Conservation (phyloP, 2,113 vertebrate species). For the Galeopterus variegatus region DNA sequence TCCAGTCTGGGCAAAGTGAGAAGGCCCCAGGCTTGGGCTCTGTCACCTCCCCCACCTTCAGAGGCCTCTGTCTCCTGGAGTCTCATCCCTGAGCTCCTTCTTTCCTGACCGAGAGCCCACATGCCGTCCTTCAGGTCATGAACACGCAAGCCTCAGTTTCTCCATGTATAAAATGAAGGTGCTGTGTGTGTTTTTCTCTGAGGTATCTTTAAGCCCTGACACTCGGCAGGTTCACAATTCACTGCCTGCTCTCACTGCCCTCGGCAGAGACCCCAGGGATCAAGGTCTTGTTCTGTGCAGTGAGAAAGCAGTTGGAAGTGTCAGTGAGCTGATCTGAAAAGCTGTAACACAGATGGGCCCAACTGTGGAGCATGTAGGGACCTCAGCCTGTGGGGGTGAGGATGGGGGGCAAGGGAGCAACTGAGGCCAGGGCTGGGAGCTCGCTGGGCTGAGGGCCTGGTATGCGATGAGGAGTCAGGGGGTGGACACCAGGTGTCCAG, state of each 20-base stretch:
- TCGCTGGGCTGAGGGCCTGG: background rate
- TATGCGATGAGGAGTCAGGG: too few species aligned
- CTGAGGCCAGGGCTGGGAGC: background rate
- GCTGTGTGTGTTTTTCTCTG: background rate
- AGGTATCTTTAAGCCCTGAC: background rate
- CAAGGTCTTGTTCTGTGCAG: background rate
- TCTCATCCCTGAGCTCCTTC: background rate
- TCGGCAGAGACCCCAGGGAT: background rate
- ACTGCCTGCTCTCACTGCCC: rapidly evolving
- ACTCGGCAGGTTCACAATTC: rapidly evolving
- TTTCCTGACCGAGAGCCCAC: background rate
- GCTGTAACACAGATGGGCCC: background rate
- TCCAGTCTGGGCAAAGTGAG: background rate
- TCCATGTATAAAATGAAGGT: background rate
- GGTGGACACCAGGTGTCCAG: background rate
- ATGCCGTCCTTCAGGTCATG: background rate
- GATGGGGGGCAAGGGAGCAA: background rate
- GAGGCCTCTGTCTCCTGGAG: background rate
- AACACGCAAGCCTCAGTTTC: background rate
- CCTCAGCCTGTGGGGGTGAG: background rate
- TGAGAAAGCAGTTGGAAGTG: background rate
- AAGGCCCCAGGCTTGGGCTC: background rate
- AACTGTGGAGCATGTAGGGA: background rate
- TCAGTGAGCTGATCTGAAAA: background rate
- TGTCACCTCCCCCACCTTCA: background rate